A percentile compares a stretch with the other conserved stretches of the same genome.
These are phyloP conservation scores for Polypedilum vanderplanki DNA, from an alignment of 1,140 invertebrate genomes.

Conservation along the genomic window DNA sequence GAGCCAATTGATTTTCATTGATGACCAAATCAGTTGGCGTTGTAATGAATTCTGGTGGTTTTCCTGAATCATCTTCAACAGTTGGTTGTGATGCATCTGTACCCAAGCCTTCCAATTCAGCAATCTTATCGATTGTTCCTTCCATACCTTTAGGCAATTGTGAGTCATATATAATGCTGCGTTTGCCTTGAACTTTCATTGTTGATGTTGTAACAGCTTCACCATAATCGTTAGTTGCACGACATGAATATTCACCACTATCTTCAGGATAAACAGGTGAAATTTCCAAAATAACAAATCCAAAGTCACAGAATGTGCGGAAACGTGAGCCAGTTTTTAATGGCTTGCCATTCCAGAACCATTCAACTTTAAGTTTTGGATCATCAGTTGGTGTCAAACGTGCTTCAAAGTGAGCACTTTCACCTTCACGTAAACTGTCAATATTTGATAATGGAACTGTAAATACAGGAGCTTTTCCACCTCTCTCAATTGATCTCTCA, in stretches of 20 bases:
- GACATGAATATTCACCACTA: conserved; percentile 86
- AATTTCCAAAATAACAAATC: conserved; percentile 89
- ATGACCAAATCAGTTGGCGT: conserved; percentile 75
- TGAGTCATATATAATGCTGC: conserved; percentile 84
- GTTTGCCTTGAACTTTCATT: conserved; percentile 85
- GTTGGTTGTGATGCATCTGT: conserved; percentile 51
- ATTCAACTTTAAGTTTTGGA: conserved; percentile 89
- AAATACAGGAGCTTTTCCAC: conserved; percentile 80
- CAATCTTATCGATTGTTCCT: conserved; percentile 87
- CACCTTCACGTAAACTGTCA: conserved; percentile 76
- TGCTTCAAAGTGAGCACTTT: conserved; percentile 92
- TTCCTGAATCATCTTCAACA: conserved; percentile 75
- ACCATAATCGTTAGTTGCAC: conserved; percentile 83
- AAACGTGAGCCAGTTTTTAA: conserved; percentile 83
- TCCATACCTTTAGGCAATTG: conserved; percentile 90
- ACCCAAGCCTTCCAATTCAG: conserved; percentile 81
- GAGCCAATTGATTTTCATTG: conserved; percentile 82
- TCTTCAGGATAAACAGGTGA: conserved; percentile 93
- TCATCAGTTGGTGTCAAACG: conserved; percentile 87
- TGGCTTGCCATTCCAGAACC: conserved; percentile 91
- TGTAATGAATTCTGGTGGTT: conserved; percentile 87
- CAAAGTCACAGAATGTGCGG: conserved; percentile 91
- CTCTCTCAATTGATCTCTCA: conserved; percentile 60
- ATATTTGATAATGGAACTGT: conserved; percentile 83
- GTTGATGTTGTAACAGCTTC: conserved; percentile 88